Evolutionary conservation across 2,888 invertebrate species (phyloP).

Genomic region (Allacma fusca): DNA sequence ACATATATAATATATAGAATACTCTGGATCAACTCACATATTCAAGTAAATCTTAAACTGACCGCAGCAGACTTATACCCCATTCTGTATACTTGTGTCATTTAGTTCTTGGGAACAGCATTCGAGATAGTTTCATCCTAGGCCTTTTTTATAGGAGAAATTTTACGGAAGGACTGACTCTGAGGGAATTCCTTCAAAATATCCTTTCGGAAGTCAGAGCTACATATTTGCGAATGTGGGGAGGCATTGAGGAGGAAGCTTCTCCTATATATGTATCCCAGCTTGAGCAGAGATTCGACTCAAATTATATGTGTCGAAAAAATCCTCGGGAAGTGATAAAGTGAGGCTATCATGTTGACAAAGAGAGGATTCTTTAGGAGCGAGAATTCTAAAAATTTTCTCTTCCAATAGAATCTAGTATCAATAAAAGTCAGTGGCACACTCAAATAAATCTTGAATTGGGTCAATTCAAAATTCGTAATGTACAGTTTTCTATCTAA

Average conservation of each 20-base stretch:
- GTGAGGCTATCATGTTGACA: constrained; percentile 30
- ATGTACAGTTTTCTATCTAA: background rate
- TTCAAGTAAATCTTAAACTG: too few relatives aligned
- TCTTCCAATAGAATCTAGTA: background rate
- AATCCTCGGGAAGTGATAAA: constrained; percentile 21
- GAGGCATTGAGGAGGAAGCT: constrained; percentile 20
- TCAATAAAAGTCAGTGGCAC: constrained; percentile 35
- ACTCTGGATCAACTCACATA: too few relatives aligned
- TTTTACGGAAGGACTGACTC: constrained; percentile 4
- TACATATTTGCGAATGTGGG: constrained; percentile 9
- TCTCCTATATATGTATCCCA: background rate
- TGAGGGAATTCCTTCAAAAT: too few relatives aligned
- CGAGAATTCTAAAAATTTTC: constrained; percentile 20
- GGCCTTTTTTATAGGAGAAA: too few relatives aligned
- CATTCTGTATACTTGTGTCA: too few relatives aligned
- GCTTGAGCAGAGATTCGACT: background rate
- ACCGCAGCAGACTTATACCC: too few relatives aligned
- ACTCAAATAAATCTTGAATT: constrained; percentile 26
- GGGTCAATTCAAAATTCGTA: constrained; percentile 21
- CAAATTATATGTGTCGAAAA: constrained; percentile 24
- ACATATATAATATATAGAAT: too few relatives aligned
- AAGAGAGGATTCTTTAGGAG: constrained; percentile 21
- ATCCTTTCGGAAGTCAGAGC: background rate
- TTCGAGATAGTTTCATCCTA: too few relatives aligned
- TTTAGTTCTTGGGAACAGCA: too few relatives aligned